Base-by-base conservation (phyloP, 92 coral and sea anemone species). In the Phenganax stokvisi region DNA sequence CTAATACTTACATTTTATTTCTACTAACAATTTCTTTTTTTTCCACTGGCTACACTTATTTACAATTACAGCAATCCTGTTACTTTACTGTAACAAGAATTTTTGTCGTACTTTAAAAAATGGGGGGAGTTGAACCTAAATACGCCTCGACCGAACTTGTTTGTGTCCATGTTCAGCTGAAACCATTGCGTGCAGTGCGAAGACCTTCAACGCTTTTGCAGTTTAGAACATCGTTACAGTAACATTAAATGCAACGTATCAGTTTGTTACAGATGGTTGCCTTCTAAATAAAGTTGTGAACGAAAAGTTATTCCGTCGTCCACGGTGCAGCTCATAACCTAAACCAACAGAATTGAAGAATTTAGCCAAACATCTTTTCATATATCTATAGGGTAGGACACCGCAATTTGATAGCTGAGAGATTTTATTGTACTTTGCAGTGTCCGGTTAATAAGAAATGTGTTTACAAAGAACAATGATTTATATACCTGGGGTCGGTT, bases 321-420 rank as follows among this genome's bases (percentile, higher is more conserved):
- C 83, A 60, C 83, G 67, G n/a, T 64, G 73, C 65, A 79, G 56
- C 17, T 79, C 83, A 47, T 7, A 51, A 79, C 83, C 83, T 79
- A 37, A 37, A 37, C 47, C 47, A 79, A 55, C 11, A 56, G 37
- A 28, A 44, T 28, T 6, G 51, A 13, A 77, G n/a, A 31, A 52
- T 7, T 52, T 12, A 54, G 31, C 71, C 31, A 71, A 15, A 16
- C 20, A 71, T 71, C 51, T 71, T 20, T 20, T 71, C 52, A 72
- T 53, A 72, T 13, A 72, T 8, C 60, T 25, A 47, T 11, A 11
- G 44, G 47, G 47, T 37, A 37, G 47, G 47, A 37, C 47, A 37
- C 47, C 5, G 47, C 47, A 37, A 37, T 37, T 37, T 2, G 5
- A 37, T 37, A 37, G 47, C 3, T 5, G 3, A 1, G 5, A 5